Evolutionary conservation across 2,113 vertebrate species (phyloP).

Genomic region (Stomatorhinus ivindoensis): DNA sequence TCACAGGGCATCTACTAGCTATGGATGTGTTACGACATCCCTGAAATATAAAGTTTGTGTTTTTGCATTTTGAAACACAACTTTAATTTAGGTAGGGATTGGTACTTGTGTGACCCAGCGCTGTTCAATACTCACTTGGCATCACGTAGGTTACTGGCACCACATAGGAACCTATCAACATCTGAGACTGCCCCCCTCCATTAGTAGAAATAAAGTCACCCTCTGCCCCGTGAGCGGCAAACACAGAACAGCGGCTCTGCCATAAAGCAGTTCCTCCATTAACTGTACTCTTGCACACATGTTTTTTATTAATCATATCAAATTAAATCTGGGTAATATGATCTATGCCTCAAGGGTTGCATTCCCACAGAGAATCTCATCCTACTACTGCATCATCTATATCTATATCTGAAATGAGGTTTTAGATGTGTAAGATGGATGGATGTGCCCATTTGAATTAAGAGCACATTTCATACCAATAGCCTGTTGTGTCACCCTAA

Average conservation of each 20-base stretch:
- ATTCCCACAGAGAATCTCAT: not conserved
- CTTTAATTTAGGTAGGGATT: not conserved
- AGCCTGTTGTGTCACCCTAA: not conserved
- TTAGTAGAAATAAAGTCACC: not conserved
- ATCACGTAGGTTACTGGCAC: not conserved
- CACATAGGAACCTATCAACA: not conserved
- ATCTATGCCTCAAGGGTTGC: not conserved
- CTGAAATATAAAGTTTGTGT: not conserved
- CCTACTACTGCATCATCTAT: not conserved
- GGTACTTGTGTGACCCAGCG: not conserved
- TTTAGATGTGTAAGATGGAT: not conserved
- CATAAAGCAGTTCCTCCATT: not conserved
- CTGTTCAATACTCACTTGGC: not conserved
- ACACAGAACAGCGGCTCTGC: not conserved
- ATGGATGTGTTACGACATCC: not conserved
- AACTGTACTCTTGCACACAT: not conserved
- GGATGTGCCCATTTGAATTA: not conserved
- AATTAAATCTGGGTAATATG: not conserved
- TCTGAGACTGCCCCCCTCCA: not conserved
- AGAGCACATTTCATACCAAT: not conserved
- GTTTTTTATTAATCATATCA: not conserved
- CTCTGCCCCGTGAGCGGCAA: not conserved
- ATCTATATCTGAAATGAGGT: not conserved
- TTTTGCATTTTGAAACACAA: not conserved
- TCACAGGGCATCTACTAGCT: not conserved